phyloP scores from a whole-genome alignment of 2,113 vertebrate genomes.

The Labeo rohita region DNA sequence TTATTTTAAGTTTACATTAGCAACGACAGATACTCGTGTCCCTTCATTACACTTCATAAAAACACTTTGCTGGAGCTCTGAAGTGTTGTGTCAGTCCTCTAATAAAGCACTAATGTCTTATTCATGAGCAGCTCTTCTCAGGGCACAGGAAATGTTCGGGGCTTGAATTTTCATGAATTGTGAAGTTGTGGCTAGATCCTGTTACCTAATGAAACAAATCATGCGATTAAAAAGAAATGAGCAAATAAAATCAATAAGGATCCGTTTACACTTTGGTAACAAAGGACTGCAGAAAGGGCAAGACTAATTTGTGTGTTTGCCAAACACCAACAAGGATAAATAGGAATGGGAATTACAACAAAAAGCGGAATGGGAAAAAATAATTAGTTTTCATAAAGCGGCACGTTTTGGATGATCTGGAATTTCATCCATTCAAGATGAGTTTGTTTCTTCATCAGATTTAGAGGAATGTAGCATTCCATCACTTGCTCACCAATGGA shows the following conservation, averaged over 20 bases:
- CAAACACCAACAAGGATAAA: not conserved
- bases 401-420: too few species aligned
- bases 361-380: not conserved
- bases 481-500: too few species aligned
- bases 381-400: too few species aligned
- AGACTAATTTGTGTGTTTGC: constrained; percentile 55
- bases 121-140: constrained; percentile 56
- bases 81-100: not conserved
- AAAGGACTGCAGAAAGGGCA: constrained; percentile 62
- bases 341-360: not conserved
- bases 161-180: constrained; percentile 71
- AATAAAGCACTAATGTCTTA: not conserved
- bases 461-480: too few species aligned
- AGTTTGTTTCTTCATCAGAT: too few species aligned
- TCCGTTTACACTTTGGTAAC: constrained; percentile 67
- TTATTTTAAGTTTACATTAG: not conserved
- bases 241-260: constrained; percentile 70
- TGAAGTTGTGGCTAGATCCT: constrained; percentile 62
- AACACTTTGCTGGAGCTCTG: not conserved
- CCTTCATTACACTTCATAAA: not conserved
- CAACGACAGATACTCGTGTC: not conserved
- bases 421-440: too few species aligned
- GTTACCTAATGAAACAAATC: constrained; percentile 74
- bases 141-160: constrained; percentile 61
- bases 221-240: constrained; percentile 76